Percentiles rank a stretch among this genome's conserved stretches.
Conservation (phyloP, 1,140 invertebrate species). For the Chlorops oryzae region DNA sequence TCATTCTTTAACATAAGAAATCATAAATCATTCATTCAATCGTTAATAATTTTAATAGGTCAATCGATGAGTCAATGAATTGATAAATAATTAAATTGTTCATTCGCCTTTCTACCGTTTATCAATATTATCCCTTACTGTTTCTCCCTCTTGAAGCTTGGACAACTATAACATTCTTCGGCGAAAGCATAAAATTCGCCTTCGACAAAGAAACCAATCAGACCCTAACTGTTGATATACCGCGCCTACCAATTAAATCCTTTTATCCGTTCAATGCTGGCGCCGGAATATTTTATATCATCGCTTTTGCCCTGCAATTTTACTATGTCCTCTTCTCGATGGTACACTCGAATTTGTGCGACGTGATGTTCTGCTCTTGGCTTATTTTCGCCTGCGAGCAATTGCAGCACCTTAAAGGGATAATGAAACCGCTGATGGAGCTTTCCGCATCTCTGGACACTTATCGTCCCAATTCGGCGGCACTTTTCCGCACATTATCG, state of each 20-base stretch:
- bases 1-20: too few species aligned
- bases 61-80: too few species aligned
- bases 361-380: slow-evolving; percentile 76
- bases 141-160: slow-evolving; percentile 48
- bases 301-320: slow-evolving; percentile 64
- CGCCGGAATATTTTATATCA: slow-evolving; percentile 58
- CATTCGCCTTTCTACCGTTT: background rate
- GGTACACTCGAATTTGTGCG: slow-evolving; percentile 63
- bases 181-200: slow-evolving; percentile 62
- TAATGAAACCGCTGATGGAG: slow-evolving; percentile 79
- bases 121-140: background rate
- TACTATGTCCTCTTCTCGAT: slow-evolving; percentile 70
- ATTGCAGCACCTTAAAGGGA: slow-evolving; percentile 73
- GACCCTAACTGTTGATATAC: slow-evolving; percentile 61
- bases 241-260: slow-evolving; percentile 65
- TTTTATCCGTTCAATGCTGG: slow-evolving; percentile 71
- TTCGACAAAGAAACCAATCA: slow-evolving; percentile 66
- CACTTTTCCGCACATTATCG: slow-evolving; percentile 62
- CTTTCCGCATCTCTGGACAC: slow-evolving; percentile 72
- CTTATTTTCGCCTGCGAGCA: slow-evolving; percentile 77
- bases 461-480: slow-evolving; percentile 69
- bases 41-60: too few species aligned
- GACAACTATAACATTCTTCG: slow-evolving; percentile 71
- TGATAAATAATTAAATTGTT: too few species aligned
- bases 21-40: too few species aligned